Evolutionary conservation across 2,888 invertebrate species (phyloP).

Genomic region (Drosophila mayaguana): DNA sequence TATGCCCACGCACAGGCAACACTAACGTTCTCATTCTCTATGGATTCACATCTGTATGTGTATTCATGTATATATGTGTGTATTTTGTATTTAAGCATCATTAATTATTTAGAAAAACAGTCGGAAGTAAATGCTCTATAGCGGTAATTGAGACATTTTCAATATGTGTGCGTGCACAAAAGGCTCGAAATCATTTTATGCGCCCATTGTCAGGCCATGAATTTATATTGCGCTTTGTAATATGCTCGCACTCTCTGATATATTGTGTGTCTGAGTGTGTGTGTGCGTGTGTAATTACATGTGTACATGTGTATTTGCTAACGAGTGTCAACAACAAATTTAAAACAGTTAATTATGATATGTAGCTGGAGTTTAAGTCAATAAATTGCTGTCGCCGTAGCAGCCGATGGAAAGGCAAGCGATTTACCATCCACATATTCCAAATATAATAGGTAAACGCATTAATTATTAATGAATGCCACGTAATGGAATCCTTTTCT

Average conservation of each 20-base stretch:
- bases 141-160: slow-evolving; percentile 82
- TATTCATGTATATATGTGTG: slow-evolving; percentile 30
- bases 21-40: slow-evolving; percentile 12
- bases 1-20: slow-evolving; percentile 40
- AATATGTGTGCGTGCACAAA: slow-evolving; percentile 58
- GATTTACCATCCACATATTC: neutral
- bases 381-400: slow-evolving; percentile 14
- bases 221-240: slow-evolving; percentile 56
- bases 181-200: slow-evolving; percentile 55
- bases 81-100: slow-evolving; percentile 74
- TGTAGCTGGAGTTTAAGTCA: slow-evolving; percentile 12
- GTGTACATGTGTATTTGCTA: slow-evolving; percentile 32
- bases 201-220: slow-evolving; percentile 48
- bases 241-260: slow-evolving; percentile 23
- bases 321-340: slow-evolving; percentile 63
- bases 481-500: neutral
- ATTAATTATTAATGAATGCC: slow-evolving; percentile 12
- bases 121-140: slow-evolving; percentile 75
- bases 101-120: slow-evolving; percentile 80
- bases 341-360: slow-evolving; percentile 59
- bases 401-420: neutral
- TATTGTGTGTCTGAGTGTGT: neutral
- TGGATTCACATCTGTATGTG: too few relatives aligned
- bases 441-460: neutral
- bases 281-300: slow-evolving; percentile 36